Evolutionary conservation across 2,888 invertebrate species (phyloP).

Genomic region (Lasiommata megera): DNA sequence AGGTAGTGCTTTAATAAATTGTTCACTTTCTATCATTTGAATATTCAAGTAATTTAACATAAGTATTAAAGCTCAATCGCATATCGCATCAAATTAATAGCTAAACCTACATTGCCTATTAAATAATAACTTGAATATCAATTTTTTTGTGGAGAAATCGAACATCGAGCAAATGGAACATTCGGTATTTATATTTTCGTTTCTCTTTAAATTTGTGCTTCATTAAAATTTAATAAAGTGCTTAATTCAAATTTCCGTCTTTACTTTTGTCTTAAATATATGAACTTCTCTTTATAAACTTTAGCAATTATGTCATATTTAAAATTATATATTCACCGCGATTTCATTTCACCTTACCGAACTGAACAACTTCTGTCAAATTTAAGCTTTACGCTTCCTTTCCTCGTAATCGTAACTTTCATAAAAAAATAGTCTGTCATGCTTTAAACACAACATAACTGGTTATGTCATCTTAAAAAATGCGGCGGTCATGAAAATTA

Average conservation of each 20-base stretch:
- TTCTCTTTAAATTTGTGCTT: too few relatives aligned
- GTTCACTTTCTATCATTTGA: not conserved
- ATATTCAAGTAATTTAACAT: not conserved
- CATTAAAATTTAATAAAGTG: too few relatives aligned
- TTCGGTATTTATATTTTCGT: too few relatives aligned
- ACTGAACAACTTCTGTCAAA: too few relatives aligned
- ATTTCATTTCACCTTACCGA: too few relatives aligned
- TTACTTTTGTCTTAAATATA: too few relatives aligned
- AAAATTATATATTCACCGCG: too few relatives aligned
- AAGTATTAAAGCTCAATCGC: not conserved
- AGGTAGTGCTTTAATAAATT: not conserved
- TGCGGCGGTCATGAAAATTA: not conserved
- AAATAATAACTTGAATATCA: not conserved
- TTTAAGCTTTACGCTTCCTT: too few relatives aligned
- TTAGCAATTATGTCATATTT: too few relatives aligned
- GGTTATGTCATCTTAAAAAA: slow-evolving; percentile 21
- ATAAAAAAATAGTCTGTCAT: slow-evolving; percentile 6
- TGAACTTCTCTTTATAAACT: too few relatives aligned
- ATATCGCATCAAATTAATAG: not conserved
- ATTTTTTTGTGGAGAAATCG: not conserved
- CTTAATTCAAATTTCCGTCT: too few relatives aligned
- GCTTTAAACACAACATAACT: slow-evolving; percentile 17
- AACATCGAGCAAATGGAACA: too few relatives aligned
- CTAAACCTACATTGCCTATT: not conserved
- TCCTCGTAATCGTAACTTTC: slow-evolving; percentile 1